Conservation (phyloP, 2,113 vertebrate genomes). For the Bos javanicus region DNA sequence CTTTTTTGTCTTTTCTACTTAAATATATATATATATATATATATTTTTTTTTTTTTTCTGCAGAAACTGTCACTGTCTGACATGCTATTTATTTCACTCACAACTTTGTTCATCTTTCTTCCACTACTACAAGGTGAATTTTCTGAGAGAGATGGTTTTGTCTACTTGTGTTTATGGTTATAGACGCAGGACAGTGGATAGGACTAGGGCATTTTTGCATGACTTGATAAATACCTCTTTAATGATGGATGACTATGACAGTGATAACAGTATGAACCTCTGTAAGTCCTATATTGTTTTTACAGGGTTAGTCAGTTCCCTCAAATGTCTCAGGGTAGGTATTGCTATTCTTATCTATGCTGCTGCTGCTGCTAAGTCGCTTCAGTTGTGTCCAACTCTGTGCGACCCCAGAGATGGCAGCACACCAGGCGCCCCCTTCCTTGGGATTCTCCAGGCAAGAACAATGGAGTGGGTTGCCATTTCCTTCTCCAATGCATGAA, state of each 20-base stretch:
- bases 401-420: too few relatives aligned
- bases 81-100: background rate
- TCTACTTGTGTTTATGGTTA: background rate
- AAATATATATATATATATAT: background rate
- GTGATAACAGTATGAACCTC: background rate
- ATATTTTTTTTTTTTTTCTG: background rate
- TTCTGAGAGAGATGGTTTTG: background rate
- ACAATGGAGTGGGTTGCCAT: too few relatives aligned
- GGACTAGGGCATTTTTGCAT: background rate
- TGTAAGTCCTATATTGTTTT: background rate
- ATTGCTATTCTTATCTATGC: background rate
- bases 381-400: too few relatives aligned
- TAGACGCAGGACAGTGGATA: background rate
- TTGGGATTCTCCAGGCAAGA: too few relatives aligned
- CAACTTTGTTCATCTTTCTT: background rate
- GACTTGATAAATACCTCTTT: background rate
- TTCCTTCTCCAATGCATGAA: too few relatives aligned
- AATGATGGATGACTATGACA: background rate
- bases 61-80: background rate
- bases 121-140: background rate
- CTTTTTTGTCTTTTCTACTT: background rate
- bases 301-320: background rate
- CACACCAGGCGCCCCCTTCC: too few relatives aligned
- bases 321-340: background rate
- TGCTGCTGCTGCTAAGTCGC: too few relatives aligned